These are phyloP conservation scores for Mamestra configurata DNA, from an alignment of 1,140 invertebrate species.

Conservation along the genomic window DNA sequence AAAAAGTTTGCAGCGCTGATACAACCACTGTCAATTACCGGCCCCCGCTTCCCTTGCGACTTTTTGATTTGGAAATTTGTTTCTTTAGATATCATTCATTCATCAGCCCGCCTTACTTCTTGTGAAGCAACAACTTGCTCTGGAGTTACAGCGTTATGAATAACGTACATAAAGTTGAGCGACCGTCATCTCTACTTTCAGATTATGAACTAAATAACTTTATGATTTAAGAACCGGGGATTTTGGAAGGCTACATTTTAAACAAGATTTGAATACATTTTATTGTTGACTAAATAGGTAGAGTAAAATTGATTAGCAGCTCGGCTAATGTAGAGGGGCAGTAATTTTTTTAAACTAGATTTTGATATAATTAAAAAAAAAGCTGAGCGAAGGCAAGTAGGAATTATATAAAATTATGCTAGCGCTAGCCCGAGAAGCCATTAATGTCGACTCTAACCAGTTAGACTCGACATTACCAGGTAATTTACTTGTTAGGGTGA, in stretches of 20 bases:
- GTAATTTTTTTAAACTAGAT: not conserved
- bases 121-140: conserved; percentile 33
- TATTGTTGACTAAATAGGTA: too few species aligned
- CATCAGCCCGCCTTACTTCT: conserved; percentile 22
- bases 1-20: conserved; percentile 82
- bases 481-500: conserved; percentile 22
- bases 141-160: conserved; percentile 20
- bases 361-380: conserved; percentile 22
- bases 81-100: conserved; percentile 45
- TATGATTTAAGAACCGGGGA: not conserved
- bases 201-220: conserved; percentile 2
- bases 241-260: not conserved
- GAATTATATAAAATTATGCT: conserved; percentile 32
- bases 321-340: not conserved
- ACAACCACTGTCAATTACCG: conserved; percentile 81
- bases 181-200: not conserved
- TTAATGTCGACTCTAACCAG: conserved; percentile 26
- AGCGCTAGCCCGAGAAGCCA: conserved; percentile 13
- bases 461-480: conserved; percentile 29
- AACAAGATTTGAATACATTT: not conserved
- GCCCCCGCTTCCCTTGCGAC: conserved; percentile 51
- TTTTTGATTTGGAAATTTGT: conserved; percentile 56
- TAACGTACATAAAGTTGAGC: conserved; percentile 32
- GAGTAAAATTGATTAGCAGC: not conserved
- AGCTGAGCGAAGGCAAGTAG: conserved; percentile 8